Conservation (phyloP, 2,797 vertebrate genomes). For the Cephalopachus bancanus region DNA sequence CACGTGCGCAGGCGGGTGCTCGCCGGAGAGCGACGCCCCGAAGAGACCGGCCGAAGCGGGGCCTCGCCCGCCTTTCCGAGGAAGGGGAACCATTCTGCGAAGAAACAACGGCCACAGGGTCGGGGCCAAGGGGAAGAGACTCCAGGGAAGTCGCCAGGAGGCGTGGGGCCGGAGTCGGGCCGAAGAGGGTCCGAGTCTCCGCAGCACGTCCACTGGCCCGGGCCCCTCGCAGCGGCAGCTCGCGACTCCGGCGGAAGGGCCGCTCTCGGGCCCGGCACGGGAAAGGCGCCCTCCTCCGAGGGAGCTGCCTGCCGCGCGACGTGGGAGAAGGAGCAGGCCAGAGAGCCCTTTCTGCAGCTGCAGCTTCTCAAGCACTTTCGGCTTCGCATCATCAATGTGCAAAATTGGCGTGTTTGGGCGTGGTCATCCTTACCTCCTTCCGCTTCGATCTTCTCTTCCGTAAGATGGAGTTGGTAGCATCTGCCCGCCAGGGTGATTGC, state of each 20-base stretch:
- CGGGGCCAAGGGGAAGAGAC: neutral
- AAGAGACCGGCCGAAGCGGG: neutral
- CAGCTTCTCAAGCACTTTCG: neutral
- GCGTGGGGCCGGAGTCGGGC: too few species aligned
- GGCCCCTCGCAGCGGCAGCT: neutral
- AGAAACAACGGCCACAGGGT: neutral
- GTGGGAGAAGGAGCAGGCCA: too few species aligned
- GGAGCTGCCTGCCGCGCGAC: neutral
- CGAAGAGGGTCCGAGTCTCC: too few species aligned
- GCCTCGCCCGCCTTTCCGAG: neutral
- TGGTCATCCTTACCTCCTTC: neutral
- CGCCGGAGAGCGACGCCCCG: neutral
- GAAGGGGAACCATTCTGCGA: neutral
- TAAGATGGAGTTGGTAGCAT: conserved; percentile 42
- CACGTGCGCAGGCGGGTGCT: neutral
- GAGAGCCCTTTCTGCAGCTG: neutral
- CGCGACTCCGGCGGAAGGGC: neutral
- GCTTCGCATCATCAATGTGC: too few species aligned
- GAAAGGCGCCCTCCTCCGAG: neutral
- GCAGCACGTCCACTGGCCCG: neutral
- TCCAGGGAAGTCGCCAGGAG: neutral
- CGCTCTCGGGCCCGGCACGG: neutral
- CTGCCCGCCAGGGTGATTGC: neutral
- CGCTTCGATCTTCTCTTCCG: conserved; percentile 4
- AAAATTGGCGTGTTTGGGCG: neutral